phyloP scores from a whole-genome alignment of 2,797 vertebrate genomes.

The Phoxinus dragarum region DNA sequence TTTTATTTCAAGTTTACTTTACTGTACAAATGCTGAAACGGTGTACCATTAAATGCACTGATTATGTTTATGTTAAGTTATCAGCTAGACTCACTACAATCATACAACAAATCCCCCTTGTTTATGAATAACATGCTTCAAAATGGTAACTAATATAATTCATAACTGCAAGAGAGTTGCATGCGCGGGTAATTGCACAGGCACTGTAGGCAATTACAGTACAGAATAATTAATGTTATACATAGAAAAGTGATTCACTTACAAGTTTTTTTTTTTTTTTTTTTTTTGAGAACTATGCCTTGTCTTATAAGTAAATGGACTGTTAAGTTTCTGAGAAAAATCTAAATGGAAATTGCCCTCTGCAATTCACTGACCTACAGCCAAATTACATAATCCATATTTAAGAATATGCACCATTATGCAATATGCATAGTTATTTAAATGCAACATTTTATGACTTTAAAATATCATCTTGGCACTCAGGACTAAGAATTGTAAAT shows the following conservation, averaged over 20 bases:
- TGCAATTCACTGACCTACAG: conserved; percentile 21
- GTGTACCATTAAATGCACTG: not conserved
- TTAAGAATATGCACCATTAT: conserved; percentile 6
- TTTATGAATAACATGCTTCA: conserved; percentile 1
- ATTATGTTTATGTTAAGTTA: not conserved
- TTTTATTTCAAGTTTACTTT: not conserved
- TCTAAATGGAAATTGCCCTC: not conserved
- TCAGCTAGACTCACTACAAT: not conserved
- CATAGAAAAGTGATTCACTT: conserved; percentile 4
- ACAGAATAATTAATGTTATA: not conserved
- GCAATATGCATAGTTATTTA: conserved; percentile 35
- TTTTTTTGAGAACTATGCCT: not conserved
- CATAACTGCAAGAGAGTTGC: not conserved
- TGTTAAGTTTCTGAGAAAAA: not conserved
- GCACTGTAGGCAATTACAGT: not conserved
- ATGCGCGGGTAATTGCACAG: not conserved
- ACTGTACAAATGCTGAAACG: not conserved
- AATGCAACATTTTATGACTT: conserved; percentile 11
- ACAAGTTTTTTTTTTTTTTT: not conserved
- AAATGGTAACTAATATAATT: not conserved
- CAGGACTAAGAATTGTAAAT: conserved; percentile 18
- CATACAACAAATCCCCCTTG: not conserved
- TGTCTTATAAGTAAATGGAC: not conserved
- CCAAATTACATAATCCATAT: conserved; percentile 12
- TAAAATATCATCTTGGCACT: conserved; percentile 5